Percentiles rank a stretch among this genome's conserved stretches.
phyloP scores from a whole-genome alignment of 2,113 vertebrate species.

The Diadophis punctatus region DNA sequence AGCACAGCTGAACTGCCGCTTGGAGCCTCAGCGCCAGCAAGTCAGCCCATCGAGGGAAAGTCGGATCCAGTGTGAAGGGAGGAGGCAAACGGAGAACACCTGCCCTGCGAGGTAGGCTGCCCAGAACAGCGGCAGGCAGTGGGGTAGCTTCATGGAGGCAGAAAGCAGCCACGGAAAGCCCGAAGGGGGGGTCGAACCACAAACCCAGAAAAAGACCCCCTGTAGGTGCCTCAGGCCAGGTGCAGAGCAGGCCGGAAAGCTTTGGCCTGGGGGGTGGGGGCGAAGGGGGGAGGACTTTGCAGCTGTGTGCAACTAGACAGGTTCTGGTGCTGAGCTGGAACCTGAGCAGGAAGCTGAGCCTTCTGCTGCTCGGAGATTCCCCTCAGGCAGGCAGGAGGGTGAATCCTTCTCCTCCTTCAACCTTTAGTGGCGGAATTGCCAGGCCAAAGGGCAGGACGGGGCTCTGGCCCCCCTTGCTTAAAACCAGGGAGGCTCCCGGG shows the following conservation, averaged over 20 bases:
- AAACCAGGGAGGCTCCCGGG: not conserved
- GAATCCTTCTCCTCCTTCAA: not conserved
- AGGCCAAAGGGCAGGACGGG: not conserved
- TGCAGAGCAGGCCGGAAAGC: not conserved
- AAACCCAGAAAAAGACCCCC: not conserved
- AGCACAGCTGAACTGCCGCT: not conserved
- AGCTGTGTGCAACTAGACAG: not conserved
- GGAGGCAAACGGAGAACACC: not conserved
- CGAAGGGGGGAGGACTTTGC: not conserved
- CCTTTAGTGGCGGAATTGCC: too few relatives aligned
- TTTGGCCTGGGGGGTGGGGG: too few relatives aligned
- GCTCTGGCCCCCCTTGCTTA: not conserved
- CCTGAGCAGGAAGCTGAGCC: accelerated
- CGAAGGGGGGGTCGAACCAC: not conserved
- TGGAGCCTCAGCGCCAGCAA: not conserved
- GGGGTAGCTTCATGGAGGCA: too few relatives aligned
- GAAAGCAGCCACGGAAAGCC: not conserved
- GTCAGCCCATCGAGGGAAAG: too few relatives aligned
- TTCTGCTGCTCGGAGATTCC: not conserved
- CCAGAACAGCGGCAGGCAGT: not conserved
- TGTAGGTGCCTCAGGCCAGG: not conserved
- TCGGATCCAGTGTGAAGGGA: not conserved
- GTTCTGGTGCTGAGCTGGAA: not conserved
- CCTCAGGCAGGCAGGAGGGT: too few relatives aligned
- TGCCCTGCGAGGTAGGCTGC: not conserved